Percentiles rank a stretch among this genome's conserved stretches.
Conservation (phyloP, 2,797 vertebrate genomes). For the Halcyon badia region DNA sequence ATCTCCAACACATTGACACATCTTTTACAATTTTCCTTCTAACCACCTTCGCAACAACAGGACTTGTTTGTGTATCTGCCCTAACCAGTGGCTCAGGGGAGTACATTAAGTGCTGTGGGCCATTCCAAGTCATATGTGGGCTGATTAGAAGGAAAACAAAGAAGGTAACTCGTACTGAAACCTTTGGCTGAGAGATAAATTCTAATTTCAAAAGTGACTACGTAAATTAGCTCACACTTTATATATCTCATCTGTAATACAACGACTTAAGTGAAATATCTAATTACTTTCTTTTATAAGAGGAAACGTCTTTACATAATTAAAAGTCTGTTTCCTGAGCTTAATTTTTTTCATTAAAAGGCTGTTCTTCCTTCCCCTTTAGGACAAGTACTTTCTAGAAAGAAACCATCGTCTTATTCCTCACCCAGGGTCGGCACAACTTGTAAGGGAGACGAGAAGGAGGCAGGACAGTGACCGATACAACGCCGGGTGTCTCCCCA, state of each 20-base stretch:
- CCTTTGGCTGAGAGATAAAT: background rate
- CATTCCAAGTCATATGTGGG: too few species aligned
- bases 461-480: background rate
- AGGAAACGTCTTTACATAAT: background rate
- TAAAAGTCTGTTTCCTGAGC: background rate
- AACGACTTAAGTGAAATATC: background rate
- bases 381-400: too few species aligned
- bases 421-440: rapidly evolving
- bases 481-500: background rate
- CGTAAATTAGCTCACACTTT: background rate
- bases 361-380: too few species aligned
- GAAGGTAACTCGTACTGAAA: background rate
- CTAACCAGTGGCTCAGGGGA: background rate
- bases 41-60: background rate
- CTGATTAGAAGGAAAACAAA: background rate
- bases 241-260: background rate
- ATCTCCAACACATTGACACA: background rate
- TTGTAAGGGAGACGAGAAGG: background rate
- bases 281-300: background rate
- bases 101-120: background rate
- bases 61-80: background rate
- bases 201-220: background rate
- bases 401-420: rapidly evolving
- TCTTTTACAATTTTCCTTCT: background rate
- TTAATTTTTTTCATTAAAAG: background rate